Evolutionary conservation across 2,113 vertebrate genomes (phyloP).

Genomic region (Phalacrocorax pelagicus): DNA sequence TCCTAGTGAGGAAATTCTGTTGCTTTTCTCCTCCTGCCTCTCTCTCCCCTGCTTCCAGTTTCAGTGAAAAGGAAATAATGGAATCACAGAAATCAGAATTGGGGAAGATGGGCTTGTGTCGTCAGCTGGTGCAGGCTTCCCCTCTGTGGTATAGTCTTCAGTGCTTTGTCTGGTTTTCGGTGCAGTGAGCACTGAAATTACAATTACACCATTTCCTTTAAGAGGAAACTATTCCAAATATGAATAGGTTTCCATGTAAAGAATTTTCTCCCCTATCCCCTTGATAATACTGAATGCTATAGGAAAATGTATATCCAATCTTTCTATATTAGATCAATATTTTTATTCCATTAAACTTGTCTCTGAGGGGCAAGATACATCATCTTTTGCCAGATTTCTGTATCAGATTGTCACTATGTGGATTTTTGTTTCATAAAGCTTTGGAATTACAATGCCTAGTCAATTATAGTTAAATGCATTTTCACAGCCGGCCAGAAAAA

Average conservation of each 20-base stretch:
- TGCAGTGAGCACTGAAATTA: not conserved
- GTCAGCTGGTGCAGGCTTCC: not conserved
- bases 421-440: slow-evolving; percentile 62
- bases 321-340: slow-evolving; percentile 68
- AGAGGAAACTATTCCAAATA: slow-evolving; percentile 50
- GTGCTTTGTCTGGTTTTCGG: slow-evolving; percentile 16
- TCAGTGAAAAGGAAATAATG: not conserved
- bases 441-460: slow-evolving; percentile 66
- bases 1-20: not conserved
- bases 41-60: not conserved
- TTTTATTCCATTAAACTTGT: slow-evolving; percentile 58
- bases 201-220: slow-evolving; percentile 48
- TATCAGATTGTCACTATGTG: slow-evolving; percentile 61
- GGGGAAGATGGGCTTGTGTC: not conserved
- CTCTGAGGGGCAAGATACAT: slow-evolving; percentile 43
- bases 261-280: slow-evolving; percentile 12
- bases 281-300: slow-evolving; percentile 3
- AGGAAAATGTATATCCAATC: slow-evolving; percentile 60
- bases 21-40: not conserved
- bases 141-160: not conserved
- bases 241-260: slow-evolving; percentile 18
- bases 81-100: not conserved
- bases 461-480: slow-evolving; percentile 74
- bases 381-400: slow-evolving; percentile 57
- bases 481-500: slow-evolving; percentile 70